Percentiles rank a stretch among this genome's conserved stretches.
phyloP scores from a whole-genome alignment of 2,113 vertebrate genomes.

The Osmerus mordax region DNA sequence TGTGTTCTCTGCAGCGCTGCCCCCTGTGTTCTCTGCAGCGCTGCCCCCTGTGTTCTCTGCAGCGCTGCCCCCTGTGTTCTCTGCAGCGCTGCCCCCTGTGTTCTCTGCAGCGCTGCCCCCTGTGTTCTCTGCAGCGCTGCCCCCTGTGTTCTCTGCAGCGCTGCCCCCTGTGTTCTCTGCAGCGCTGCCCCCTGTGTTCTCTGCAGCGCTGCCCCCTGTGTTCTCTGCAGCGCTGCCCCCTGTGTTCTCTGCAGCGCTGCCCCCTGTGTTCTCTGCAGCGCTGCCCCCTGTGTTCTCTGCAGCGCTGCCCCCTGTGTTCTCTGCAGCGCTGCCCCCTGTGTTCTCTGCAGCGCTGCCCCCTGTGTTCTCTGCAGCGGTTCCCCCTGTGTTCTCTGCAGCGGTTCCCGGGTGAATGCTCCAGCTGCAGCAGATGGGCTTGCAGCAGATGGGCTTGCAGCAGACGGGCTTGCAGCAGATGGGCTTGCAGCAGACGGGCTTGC shows the following conservation, averaged over 20 bases:
- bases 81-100: slow-evolving; percentile 64
- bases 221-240: slow-evolving; percentile 65
- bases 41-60: slow-evolving; percentile 67
- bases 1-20: slow-evolving; percentile 66
- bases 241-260: slow-evolving; percentile 66
- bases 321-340: slow-evolving; percentile 64
- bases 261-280: slow-evolving; percentile 63
- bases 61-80: slow-evolving; percentile 65
- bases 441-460: slow-evolving; percentile 11
- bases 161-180: slow-evolving; percentile 67
- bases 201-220: slow-evolving; percentile 64
- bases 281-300: slow-evolving; percentile 67
- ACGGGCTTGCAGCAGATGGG: too few species aligned
- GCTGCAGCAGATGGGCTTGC: slow-evolving; percentile 63
- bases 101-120: slow-evolving; percentile 65
- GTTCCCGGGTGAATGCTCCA: slow-evolving; percentile 44
- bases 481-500: too few species aligned
- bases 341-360: slow-evolving; percentile 65
- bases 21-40: slow-evolving; percentile 63
- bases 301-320: slow-evolving; percentile 65
- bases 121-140: slow-evolving; percentile 66
- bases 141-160: slow-evolving; percentile 63
- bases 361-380: slow-evolving; percentile 70
- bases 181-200: slow-evolving; percentile 65
- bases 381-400: slow-evolving; percentile 67